A percentile compares a stretch with the other conserved stretches of the same genome.
These are phyloP conservation scores for Drosophila paramelanica DNA, from an alignment of 2,888 invertebrate genomes.

Conservation along the genomic window DNA sequence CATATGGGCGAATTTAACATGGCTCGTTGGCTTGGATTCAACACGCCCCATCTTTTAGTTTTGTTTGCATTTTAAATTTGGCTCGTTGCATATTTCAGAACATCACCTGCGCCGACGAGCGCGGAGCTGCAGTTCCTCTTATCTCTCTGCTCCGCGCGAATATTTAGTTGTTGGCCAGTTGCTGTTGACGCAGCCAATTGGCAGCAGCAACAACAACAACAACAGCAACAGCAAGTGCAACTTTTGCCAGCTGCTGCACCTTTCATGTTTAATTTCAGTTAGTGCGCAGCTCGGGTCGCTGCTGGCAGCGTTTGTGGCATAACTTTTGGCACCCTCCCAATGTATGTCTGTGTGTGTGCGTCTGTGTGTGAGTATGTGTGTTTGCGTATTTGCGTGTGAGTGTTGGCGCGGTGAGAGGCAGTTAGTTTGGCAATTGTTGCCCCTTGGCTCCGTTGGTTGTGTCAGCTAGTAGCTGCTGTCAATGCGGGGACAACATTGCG, in stretches of 20 bases:
- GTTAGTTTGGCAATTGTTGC: slow-evolving; percentile 34
- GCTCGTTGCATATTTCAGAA: slow-evolving; percentile 67
- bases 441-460: slow-evolving; percentile 6
- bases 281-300: slow-evolving; percentile 55
- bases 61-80: slow-evolving; percentile 78
- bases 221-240: background rate
- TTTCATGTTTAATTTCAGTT: slow-evolving; percentile 80
- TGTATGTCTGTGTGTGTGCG: slow-evolving; percentile 5
- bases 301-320: slow-evolving; percentile 32
- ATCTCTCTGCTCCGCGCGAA: background rate
- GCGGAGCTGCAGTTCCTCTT: background rate
- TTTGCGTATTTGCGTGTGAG: slow-evolving; percentile 3
- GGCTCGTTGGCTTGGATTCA: background rate
- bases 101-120: slow-evolving; percentile 35
- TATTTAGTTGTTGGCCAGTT: slow-evolving; percentile 40
- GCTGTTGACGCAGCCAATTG: slow-evolving; percentile 41
- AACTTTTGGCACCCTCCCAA: slow-evolving; percentile 35
- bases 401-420: slow-evolving; percentile 9
- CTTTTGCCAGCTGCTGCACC: slow-evolving; percentile 57
- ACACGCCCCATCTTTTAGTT: slow-evolving; percentile 21
- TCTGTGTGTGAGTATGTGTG: background rate
- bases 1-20: background rate
- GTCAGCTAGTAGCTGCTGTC: slow-evolving; percentile 50
- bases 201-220: slow-evolving; percentile 7
- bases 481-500: slow-evolving; percentile 58